Evolutionary conservation across 1,140 invertebrate genomes (phyloP), one percentile per base, ranked within the genome.

Genomic region (Pantala flavescens): DNA sequence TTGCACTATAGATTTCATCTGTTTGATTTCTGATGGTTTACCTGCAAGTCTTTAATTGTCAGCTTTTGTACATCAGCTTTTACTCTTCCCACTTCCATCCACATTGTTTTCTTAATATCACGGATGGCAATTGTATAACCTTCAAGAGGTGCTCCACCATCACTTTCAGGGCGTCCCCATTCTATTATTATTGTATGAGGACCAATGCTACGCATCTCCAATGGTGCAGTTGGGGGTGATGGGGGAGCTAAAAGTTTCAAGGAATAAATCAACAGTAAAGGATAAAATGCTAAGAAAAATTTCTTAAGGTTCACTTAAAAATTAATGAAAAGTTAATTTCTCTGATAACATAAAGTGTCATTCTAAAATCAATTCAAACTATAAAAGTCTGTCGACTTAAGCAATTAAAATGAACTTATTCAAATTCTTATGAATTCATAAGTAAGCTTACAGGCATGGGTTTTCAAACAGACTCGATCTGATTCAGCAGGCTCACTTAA

Each of bases 81-180:
- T 11, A 95, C 93, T 79, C 92, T 88, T 19, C 93, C 94, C 71
- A 97, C 93, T 88, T 97, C 93, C 86, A 96, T 96, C 95, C 95
- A 97, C 94, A 96, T 96, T 5, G 93, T 96, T 81, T 95, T 94
- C 80, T 90, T 91, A 55, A 90, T 87, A 81, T 99, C 97, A 78
- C 93, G 88, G 74, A 98, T 93, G 14, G 95, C 95, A 77, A 98
- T 92, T 78, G 94, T 95, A 82, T 98, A 98, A 24, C 92, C 92
- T 78, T 93, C 87, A 70, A 98, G 84, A 16, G 95, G 94, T 43
- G 95, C 90, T 71, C 95, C 96, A 71, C 96, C 96, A 83, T 98
- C 96, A 78, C 88, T 91, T 84, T 97, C 95, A 10, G 96, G 96
- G 75, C 91, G 90, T 74, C 95, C 94, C 95, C 95, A 98, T 83